These are phyloP conservation scores for Melanerpes aurifrons DNA, from an alignment of 2,113 vertebrate genomes.

Conservation along the genomic window DNA sequence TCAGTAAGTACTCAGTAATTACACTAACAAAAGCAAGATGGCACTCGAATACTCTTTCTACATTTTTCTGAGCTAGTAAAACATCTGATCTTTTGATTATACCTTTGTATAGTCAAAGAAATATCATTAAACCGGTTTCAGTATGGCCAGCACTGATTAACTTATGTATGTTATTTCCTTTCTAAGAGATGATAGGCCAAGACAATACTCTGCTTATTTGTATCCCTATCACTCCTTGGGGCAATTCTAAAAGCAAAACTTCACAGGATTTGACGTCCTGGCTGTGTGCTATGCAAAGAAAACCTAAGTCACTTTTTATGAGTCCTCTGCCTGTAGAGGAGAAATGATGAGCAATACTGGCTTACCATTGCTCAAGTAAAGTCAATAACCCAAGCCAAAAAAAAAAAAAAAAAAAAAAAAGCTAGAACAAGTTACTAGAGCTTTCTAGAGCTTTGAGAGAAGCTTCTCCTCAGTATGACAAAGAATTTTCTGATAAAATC, in stretches of 20 bases:
- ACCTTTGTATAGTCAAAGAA: not conserved
- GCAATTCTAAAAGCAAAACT: slow-evolving; percentile 49
- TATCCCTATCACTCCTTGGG: not conserved
- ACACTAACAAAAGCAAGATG: not conserved
- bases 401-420: not conserved
- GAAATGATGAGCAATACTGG: not conserved
- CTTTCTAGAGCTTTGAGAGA: not conserved
- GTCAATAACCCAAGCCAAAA: not conserved
- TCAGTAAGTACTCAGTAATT: not conserved
- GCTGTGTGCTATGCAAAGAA: slow-evolving; percentile 10
- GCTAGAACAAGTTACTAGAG: not conserved
- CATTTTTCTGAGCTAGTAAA: not conserved
- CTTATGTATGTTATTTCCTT: slow-evolving; percentile 18
- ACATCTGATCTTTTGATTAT: not conserved
- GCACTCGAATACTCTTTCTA: not conserved
- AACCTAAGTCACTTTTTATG: slow-evolving; percentile 38
- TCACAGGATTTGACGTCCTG: slow-evolving; percentile 14
- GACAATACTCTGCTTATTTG: not conserved
- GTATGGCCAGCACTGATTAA: slow-evolving; percentile 3
- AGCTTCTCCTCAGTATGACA: not conserved
- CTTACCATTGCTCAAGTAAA: not conserved
- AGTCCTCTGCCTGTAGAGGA: slow-evolving; percentile 20
- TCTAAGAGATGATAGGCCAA: not conserved
- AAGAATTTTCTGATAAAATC: not conserved
- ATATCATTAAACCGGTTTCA: not conserved